Conservation (phyloP, 2,797 vertebrate genomes). For the Pterois miles region DNA sequence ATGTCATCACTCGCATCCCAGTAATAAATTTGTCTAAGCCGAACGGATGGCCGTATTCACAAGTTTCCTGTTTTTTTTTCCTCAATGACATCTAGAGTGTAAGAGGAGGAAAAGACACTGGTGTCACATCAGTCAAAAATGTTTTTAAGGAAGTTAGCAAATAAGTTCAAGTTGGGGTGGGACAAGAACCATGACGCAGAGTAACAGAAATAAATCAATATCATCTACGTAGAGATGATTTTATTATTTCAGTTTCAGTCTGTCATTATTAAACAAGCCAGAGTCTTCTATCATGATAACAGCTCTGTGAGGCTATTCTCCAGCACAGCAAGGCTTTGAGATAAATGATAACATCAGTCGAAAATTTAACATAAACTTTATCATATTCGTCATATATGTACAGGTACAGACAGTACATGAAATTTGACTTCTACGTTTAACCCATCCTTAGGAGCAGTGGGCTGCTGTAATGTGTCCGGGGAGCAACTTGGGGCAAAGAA, state of each 20-base stretch:
- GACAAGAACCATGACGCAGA: background rate
- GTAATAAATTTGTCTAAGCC: constrained; percentile 9
- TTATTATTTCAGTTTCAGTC: background rate
- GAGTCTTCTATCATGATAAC: background rate
- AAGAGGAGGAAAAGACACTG: constrained; percentile 1
- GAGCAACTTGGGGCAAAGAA: too few species aligned
- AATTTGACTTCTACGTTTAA: too few species aligned
- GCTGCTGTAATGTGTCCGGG: too few species aligned
- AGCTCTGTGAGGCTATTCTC: background rate
- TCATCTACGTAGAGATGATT: background rate
- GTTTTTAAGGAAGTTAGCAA: background rate
- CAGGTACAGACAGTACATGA: too few species aligned
- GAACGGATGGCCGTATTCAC: background rate
- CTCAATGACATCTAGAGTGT: background rate
- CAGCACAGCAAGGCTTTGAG: background rate
- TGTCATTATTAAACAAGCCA: background rate
- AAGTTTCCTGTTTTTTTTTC: constrained; percentile 6
- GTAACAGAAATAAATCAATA: background rate
- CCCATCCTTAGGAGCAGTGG: too few species aligned
- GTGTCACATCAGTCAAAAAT: background rate
- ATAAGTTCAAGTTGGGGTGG: background rate
- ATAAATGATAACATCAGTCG: background rate
- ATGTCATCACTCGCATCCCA: constrained; percentile 15
- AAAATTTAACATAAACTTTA: background rate
- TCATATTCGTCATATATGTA: too few species aligned